Evolutionary conservation across 2,797 vertebrate genomes (phyloP).

Genomic region (Mycteria americana): DNA sequence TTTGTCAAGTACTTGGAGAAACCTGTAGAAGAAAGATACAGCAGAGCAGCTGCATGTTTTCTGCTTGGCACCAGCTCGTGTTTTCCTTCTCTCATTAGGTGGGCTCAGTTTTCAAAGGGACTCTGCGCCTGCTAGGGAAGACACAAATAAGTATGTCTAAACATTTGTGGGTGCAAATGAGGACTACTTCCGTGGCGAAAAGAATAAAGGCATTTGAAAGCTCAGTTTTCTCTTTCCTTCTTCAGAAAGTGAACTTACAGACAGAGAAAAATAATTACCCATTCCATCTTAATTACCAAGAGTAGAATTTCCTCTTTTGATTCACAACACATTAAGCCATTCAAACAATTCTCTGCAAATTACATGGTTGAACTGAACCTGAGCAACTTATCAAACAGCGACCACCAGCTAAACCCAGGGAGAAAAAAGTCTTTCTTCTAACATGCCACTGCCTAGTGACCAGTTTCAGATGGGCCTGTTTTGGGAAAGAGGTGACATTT

Average conservation of each 20-base stretch:
- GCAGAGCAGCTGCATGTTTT: background rate
- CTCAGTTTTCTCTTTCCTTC: background rate
- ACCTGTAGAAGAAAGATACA: background rate
- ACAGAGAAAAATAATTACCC: background rate
- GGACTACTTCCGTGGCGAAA: fast-evolving
- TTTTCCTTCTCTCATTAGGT: background rate
- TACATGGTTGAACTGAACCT: background rate
- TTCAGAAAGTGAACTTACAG: background rate
- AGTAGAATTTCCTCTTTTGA: background rate
- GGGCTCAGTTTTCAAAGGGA: background rate
- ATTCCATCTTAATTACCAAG: background rate
- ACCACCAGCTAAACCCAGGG: background rate
- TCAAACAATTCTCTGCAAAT: background rate
- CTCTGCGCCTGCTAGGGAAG: background rate
- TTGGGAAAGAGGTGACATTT: background rate
- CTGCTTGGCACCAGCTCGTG: background rate
- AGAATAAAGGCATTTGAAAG: background rate
- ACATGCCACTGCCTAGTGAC: background rate
- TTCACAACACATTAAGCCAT: background rate
- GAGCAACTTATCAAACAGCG: background rate
- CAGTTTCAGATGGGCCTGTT: background rate
- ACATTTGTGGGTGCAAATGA: background rate
- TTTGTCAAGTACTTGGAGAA: background rate
- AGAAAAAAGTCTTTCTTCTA: background rate
- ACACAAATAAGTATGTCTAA: background rate